phyloP scores from a whole-genome alignment of 2,797 vertebrate genomes.

The Bovichtus variegatus region DNA sequence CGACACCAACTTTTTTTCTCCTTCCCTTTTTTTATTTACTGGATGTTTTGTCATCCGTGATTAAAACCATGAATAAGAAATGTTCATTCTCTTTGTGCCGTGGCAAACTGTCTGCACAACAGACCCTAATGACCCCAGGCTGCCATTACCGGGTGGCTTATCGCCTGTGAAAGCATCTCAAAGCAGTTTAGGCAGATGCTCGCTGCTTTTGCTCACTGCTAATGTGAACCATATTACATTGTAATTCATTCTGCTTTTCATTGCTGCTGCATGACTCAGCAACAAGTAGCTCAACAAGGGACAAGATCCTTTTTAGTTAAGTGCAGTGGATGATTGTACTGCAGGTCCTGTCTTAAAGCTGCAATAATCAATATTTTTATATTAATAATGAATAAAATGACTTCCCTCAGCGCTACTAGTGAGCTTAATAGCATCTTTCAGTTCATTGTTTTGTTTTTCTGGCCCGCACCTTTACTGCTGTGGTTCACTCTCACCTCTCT shows the following conservation, averaged over 20 bases:
- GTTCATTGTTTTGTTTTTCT: conserved; percentile 14
- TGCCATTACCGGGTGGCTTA: conserved; percentile 66
- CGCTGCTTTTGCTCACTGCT: conserved; percentile 46
- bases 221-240: conserved; percentile 60
- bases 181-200: conserved; percentile 69
- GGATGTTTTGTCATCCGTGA: conserved; percentile 72
- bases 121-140: conserved; percentile 72
- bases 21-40: conserved; percentile 43
- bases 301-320: conserved; percentile 10
- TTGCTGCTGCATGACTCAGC: conserved; percentile 26
- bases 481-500: neutral
- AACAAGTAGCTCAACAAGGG: conserved; percentile 53
- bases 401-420: neutral
- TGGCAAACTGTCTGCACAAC: conserved; percentile 71
- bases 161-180: conserved; percentile 71
- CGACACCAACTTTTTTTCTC: conserved; percentile 42
- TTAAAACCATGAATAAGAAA: conserved; percentile 80
- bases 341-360: neutral
- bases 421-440: neutral
- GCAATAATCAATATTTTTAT: neutral
- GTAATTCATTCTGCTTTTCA: conserved; percentile 44
- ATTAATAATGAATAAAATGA: neutral
- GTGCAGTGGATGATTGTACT: neutral
- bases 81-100: conserved; percentile 64
- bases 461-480: neutral